Percentiles rank a stretch among this genome's conserved stretches.
phyloP scores from a whole-genome alignment of 2,113 vertebrate genomes.

The Crotalus tigris region DNA sequence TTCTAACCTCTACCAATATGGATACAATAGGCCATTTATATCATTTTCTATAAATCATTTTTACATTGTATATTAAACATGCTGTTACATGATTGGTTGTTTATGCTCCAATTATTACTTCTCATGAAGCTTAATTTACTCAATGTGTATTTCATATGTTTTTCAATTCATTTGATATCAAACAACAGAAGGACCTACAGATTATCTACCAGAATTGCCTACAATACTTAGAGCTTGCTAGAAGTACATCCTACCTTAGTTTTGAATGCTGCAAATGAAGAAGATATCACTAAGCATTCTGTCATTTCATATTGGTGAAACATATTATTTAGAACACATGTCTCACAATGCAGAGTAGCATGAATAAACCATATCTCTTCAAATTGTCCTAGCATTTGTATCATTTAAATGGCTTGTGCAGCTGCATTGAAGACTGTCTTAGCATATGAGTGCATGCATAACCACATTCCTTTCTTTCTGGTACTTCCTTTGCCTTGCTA shows the following conservation, averaged over 20 bases:
- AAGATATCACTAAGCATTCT: background rate
- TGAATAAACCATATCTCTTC: background rate
- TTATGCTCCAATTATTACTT: too few species aligned
- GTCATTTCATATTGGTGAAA: background rate
- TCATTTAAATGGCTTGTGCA: background rate
- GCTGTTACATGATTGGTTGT: background rate
- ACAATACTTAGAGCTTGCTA: background rate
- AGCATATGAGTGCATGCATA: background rate
- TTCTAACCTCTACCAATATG: background rate
- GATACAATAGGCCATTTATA: background rate
- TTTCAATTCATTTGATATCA: background rate
- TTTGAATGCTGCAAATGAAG: background rate
- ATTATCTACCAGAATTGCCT: background rate
- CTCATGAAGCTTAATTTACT: background rate
- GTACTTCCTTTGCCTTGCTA: background rate
- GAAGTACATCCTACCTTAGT: background rate
- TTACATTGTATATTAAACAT: background rate
- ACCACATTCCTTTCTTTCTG: background rate
- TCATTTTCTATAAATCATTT: background rate
- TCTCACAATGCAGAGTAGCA: background rate
- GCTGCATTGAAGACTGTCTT: background rate
- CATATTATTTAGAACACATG: background rate
- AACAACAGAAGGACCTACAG: background rate
- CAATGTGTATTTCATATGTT: background rate
- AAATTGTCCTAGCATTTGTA: background rate